These are phyloP conservation scores for Meriones unguiculatus DNA, from an alignment of 2,113 vertebrate genomes.

Conservation along the genomic window DNA sequence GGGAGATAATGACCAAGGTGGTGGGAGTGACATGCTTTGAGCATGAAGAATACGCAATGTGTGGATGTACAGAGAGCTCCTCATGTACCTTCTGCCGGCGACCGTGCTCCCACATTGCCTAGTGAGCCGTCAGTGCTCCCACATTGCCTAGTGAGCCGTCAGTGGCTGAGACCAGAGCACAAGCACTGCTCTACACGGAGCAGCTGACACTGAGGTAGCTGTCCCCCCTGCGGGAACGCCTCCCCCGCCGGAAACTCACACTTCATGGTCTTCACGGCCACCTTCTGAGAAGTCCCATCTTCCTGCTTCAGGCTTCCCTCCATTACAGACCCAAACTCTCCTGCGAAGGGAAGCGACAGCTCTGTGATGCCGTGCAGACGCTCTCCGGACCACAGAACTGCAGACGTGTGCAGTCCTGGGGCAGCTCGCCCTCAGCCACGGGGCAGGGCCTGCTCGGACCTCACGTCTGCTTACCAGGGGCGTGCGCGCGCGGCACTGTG, in stretches of 20 bases:
- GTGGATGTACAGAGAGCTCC: not conserved
- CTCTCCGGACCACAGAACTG: not conserved
- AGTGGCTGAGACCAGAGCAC: not conserved
- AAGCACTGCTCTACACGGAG: not conserved
- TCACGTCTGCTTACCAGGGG: accelerated
- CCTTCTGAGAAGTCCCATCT: constrained; percentile 91
- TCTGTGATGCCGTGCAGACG: not conserved
- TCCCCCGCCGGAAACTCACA: constrained; percentile 85
- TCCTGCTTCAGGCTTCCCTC: constrained; percentile 92
- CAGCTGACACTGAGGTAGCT: no score
- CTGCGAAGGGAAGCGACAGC: constrained; percentile 83
- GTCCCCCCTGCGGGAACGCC: not conserved
- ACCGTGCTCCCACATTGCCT: not conserved
- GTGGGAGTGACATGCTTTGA: not conserved
- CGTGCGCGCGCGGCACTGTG: accelerated
- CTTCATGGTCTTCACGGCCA: constrained; percentile 99
- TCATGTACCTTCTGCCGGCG: no score
- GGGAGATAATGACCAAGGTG: not conserved
- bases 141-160: not conserved
- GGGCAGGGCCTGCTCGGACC: not conserved
- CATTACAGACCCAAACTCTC: constrained; percentile 98
- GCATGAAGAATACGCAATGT: accelerated
- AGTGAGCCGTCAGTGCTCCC: not conserved
- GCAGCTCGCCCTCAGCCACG: accelerated
- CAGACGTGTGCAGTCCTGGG: not conserved